Base-by-base conservation (phyloP, 2,888 invertebrate species). In the Drosophila ustulata region DNA sequence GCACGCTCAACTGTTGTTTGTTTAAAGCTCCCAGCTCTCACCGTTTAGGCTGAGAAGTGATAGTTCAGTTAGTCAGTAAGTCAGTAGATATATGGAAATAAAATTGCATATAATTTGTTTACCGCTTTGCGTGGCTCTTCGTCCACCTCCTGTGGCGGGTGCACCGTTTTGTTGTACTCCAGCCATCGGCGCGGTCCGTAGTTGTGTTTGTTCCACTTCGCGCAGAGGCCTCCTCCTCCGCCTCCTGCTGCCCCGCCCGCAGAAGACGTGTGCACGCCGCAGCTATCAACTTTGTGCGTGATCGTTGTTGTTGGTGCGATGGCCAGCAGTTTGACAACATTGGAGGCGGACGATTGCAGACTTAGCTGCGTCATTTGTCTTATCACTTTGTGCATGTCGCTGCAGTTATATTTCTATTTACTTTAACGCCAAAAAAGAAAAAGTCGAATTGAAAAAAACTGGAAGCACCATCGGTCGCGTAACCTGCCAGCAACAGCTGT, bases 41-140 rank as follows among this genome's bases (percentile, higher is more conserved):
- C 18, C 18, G 18, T 18, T 18, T 18, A 2, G 18, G 18, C 18
- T 18, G 18, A 18, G 18, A 1, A 18, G 18, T 18, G 1, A 18
- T 18, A 18, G 18, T 18, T 18, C 18, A 18, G 18, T 2, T 18
- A 18, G 18, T 18, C 18, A 1, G 18, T 18, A 18, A 18, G 18
- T 18, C 18, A 18, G 18, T 18, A 18, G 18, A 18, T 18, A 18
- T 18, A 18, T 18, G 1, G 18, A 6, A 34, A 34, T 34, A 34
- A 49, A 32, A 18, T 49, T 32, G 3, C 5, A 9, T 13, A 7
- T 32, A 37, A 25, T 7, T 25, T 3, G 26, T 30, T 95, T 94
- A 98, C 98, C 18, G 98, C 98, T 51, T 96, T 97, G 90, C 98
- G 93, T 39, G 94, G 94, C 89, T 95, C 94, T 90, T 95, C 95